Conservation (phyloP, 2,797 vertebrate species). For the Acrossocheilus fasciatus region DNA sequence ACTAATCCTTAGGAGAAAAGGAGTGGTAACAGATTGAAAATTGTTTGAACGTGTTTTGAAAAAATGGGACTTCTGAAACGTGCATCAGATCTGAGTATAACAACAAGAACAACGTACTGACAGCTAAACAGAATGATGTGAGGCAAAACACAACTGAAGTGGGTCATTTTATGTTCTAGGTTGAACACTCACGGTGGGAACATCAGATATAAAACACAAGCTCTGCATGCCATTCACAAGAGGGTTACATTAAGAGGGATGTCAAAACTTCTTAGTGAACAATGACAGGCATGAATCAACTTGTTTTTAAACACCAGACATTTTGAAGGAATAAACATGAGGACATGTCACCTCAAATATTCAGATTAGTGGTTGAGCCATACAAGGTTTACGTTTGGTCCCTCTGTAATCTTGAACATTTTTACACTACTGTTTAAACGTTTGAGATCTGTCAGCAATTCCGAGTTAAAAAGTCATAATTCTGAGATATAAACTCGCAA, state of each 20-base stretch:
- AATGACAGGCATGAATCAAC: constrained; percentile 25
- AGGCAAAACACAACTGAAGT: constrained; percentile 5
- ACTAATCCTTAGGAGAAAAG: background rate
- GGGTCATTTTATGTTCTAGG: background rate
- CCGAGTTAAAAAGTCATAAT: no score
- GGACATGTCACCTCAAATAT: background rate
- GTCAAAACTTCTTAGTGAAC: constrained; percentile 3
- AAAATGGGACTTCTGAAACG: background rate
- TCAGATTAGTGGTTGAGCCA: background rate
- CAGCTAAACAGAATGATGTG: background rate
- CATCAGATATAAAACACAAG: constrained; percentile 21
- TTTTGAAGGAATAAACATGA: constrained; percentile 7
- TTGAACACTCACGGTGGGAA: constrained; percentile 14
- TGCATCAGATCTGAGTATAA: background rate
- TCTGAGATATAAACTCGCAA: no score
- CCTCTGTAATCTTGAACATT: background rate
- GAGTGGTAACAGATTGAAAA: background rate
- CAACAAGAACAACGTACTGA: background rate
- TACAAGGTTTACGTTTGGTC: background rate
- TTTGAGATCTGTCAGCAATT: background rate
- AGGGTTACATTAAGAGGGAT: background rate
- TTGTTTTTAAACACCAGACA: constrained; percentile 7
- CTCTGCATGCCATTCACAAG: constrained; percentile 4
- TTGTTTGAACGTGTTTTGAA: background rate
- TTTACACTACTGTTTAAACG: no score